Evolutionary conservation across 2,797 vertebrate genomes (phyloP).

Genomic region (Coregonus ussuriensis): DNA sequence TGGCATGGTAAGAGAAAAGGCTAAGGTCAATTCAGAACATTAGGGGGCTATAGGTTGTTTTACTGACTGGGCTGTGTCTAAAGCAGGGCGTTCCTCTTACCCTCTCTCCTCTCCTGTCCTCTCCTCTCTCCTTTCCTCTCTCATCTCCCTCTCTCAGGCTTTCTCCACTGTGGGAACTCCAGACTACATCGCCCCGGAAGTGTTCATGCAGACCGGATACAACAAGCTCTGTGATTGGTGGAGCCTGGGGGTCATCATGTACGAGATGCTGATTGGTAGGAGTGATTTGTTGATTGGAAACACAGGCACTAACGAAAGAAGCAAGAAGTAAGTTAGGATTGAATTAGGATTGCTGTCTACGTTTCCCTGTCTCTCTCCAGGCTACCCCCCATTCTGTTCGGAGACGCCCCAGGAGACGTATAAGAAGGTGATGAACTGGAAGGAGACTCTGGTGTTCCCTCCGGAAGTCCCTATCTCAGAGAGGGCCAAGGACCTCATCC

Average conservation of each 20-base stretch:
- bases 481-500: slow-evolving; percentile 87
- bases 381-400: slow-evolving; percentile 88
- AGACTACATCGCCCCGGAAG: slow-evolving; percentile 89
- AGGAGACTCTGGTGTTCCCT: slow-evolving; percentile 86
- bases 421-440: slow-evolving; percentile 92
- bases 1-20: background rate
- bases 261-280: slow-evolving; percentile 89
- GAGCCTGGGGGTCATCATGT: slow-evolving; percentile 91
- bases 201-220: slow-evolving; percentile 90
- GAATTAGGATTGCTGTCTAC: background rate
- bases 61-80: background rate
- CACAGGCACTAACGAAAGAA: background rate
- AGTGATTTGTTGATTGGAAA: background rate
- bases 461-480: slow-evolving; percentile 89
- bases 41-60: background rate
- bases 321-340: background rate
- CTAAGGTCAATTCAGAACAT: background rate
- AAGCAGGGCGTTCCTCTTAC: background rate
- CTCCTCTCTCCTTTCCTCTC: background rate
- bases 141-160: slow-evolving; percentile 66
- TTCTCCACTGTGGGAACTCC: slow-evolving; percentile 90
- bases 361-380: slow-evolving; percentile 55
- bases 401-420: slow-evolving; percentile 90
- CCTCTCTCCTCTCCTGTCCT: background rate
- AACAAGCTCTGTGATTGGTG: slow-evolving; percentile 92